Conservation (phyloP, 1,140 invertebrate genomes). For the Penaeus indicus region DNA sequence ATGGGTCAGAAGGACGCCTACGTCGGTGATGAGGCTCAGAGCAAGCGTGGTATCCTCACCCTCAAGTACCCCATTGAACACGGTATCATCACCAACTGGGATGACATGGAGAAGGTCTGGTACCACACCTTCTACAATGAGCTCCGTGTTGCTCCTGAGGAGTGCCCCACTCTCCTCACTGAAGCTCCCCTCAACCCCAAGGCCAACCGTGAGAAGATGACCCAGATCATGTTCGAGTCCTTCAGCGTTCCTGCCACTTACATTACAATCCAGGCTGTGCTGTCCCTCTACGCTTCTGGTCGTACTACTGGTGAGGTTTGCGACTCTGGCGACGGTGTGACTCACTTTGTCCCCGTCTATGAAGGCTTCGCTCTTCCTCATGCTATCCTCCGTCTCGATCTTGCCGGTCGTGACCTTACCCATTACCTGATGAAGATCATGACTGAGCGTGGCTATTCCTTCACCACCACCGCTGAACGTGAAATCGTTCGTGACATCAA, state of each 20-base stretch:
- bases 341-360: too few relatives aligned
- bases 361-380: too few relatives aligned
- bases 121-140: conserved; percentile 97
- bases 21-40: conserved; percentile 93
- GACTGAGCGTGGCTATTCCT: conserved; percentile 70
- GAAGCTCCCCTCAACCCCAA: conserved; percentile 94
- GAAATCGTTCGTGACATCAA: conserved; percentile 89
- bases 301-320: too few relatives aligned
- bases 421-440: conserved; percentile 74
- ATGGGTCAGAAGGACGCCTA: conserved; percentile 94
- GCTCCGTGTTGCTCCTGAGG: conserved; percentile 92
- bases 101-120: conserved; percentile 98
- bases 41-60: conserved; percentile 90
- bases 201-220: conserved; percentile 84
- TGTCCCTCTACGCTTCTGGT: too few relatives aligned
- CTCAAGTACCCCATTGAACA: conserved; percentile 95
- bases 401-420: conserved; percentile 75
- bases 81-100: conserved; percentile 96
- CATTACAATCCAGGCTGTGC: too few relatives aligned
- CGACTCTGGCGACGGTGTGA: too few relatives aligned
- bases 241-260: conserved; percentile 67
- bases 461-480: conserved; percentile 68
- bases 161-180: conserved; percentile 91
- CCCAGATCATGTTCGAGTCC: conserved; percentile 77
- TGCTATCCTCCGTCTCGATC: conserved; percentile 68